phyloP scores from a whole-genome alignment of 2,797 vertebrate species.

The Acanthurus lineatus region DNA sequence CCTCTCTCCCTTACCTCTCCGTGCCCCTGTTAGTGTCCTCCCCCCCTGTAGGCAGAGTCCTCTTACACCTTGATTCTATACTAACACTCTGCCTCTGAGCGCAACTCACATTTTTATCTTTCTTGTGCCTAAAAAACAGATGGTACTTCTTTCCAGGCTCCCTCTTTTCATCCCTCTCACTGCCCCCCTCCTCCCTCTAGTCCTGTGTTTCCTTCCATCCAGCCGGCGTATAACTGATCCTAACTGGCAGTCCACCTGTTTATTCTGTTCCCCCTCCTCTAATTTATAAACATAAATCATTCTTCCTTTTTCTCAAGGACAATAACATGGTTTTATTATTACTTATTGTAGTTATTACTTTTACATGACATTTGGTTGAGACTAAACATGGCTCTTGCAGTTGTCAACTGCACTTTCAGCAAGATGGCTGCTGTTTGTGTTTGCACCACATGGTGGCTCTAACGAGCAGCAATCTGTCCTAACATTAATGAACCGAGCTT shows the following conservation, averaged over 20 bases:
- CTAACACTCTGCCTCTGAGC: constrained; percentile 67
- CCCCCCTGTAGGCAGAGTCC: constrained; percentile 33
- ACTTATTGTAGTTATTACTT: constrained; percentile 41
- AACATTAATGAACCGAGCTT: constrained; percentile 66
- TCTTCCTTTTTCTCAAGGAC: constrained; percentile 43
- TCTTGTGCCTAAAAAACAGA: constrained; percentile 79
- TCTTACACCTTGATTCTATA: constrained; percentile 59
- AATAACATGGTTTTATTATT: constrained; percentile 38
- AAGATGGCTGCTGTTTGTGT: constrained; percentile 63
- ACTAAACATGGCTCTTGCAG: constrained; percentile 43
- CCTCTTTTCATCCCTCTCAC: constrained; percentile 77
- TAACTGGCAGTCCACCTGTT: constrained; percentile 76
- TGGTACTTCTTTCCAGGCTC: constrained; percentile 76
- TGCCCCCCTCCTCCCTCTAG: constrained; percentile 43
- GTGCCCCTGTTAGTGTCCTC: constrained; percentile 55
- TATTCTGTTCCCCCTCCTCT: constrained; percentile 42
- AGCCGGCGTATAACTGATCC: constrained; percentile 72
- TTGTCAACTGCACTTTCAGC: constrained; percentile 27
- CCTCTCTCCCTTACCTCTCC: constrained; percentile 72
- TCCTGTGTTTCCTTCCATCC: constrained; percentile 70
- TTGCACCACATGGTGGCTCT: constrained; percentile 79
- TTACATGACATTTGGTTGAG: constrained; percentile 58
- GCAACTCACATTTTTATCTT: constrained; percentile 76
- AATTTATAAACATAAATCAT: constrained; percentile 41
- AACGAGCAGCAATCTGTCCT: constrained; percentile 71